Base-by-base conservation (phyloP, 53 echinoderm and acorn worm genomes). In the Apostichopus leukothele region DNA sequence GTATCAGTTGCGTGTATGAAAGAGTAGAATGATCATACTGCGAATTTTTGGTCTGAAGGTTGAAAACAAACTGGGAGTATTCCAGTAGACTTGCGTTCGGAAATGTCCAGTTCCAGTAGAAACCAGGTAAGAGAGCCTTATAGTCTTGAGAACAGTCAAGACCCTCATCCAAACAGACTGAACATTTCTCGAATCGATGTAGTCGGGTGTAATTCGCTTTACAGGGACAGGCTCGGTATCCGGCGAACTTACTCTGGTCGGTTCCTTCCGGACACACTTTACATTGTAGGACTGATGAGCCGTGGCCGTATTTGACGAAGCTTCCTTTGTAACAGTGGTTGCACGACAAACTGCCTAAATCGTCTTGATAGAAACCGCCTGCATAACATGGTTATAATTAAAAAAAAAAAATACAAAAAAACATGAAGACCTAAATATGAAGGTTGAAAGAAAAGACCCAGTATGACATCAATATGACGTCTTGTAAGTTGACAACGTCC, bases 331-430 rank as follows among this genome's bases (percentile, higher is more conserved):
- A 51, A 52, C 77, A 76, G 18, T 4, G 52, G 10, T 76, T 76
- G 16, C 77, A 76, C 39, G 5, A 52, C 9, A 16, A 9, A 50
- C 27, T 50, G 7, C 77, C 77, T 52, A 76, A 51, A 14, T 76
- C 77, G 26, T 76, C 77, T 52, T 76, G 77, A 50, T 76, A 76
- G 52, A 76, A 76, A 12, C 77, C 77, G 39, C 77, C 77, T 76
- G 39, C 39, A 39, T 39, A 39, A 39, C 39, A 39, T 39, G 39
- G 39, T 39, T 39, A 39, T 39, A 3, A 39, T 39, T 3, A 39
- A 39, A 39, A 39, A 39, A 39, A 39, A 25, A 39, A 39, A 39
- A 39, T 0, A 39, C 0, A 25, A 25, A 39, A 39, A 39, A 39
- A 39, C 39, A 25, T 25, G 25, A 25, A 25, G 25, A 25, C 25